Evolutionary conservation across 2,113 vertebrate genomes (phyloP).

Genomic region (Epinephelus cyanopodus): DNA sequence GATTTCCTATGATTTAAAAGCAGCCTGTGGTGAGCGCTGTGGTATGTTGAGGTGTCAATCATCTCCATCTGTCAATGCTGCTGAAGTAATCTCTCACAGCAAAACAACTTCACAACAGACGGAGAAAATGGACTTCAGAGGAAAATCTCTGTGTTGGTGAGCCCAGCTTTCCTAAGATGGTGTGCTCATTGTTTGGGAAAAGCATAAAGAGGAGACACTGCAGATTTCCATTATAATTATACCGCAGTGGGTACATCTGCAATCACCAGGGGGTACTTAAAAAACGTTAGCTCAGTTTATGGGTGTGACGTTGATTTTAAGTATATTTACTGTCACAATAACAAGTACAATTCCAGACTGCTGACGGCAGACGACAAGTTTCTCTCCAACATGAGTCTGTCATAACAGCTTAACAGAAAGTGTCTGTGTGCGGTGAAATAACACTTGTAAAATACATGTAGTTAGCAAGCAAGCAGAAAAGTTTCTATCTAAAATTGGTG

Average conservation of each 20-base stretch:
- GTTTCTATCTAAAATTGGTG: not conserved
- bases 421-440: no score
- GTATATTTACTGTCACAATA: not conserved
- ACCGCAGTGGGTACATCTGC: no score
- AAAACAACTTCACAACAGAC: not conserved
- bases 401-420: no score
- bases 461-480: not conserved
- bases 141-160: not conserved
- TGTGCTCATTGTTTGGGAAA: not conserved
- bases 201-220: not conserved
- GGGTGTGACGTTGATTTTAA: not conserved
- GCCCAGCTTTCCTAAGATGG: not conserved
- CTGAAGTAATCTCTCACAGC: conserved; percentile 3
- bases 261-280: no score
- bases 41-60: conserved; percentile 18
- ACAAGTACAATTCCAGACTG: not conserved
- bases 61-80: not conserved
- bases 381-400: not conserved
- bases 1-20: conserved; percentile 18
- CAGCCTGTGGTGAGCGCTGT: not conserved
- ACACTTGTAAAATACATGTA: not conserved
- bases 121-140: not conserved
- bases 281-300: no score
- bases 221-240: not conserved
- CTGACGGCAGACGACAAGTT: not conserved